Evolutionary conservation across 2,797 vertebrate species (phyloP).

Genomic region (Rhynchonycteris naso): DNA sequence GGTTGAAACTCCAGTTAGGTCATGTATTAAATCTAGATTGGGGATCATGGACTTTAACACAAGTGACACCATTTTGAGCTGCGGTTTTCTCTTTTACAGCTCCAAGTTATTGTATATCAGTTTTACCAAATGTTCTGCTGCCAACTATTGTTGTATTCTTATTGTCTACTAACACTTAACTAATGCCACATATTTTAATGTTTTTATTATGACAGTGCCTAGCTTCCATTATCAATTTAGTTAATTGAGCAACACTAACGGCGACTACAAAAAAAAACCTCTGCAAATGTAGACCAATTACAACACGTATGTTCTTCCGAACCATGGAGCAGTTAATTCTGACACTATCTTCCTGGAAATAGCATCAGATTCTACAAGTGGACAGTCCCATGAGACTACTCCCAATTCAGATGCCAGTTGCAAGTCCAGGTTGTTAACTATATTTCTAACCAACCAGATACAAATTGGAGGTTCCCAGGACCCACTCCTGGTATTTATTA

Average conservation of each 20-base stretch:
- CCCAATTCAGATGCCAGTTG: background rate
- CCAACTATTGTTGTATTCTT: background rate
- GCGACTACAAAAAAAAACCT: background rate
- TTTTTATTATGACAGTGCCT: background rate
- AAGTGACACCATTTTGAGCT: background rate
- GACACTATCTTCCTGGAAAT: background rate
- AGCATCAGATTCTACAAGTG: background rate
- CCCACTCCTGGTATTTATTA: too few relatives aligned
- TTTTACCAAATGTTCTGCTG: slow-evolving; percentile 21
- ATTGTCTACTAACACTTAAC: background rate
- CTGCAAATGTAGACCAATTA: background rate
- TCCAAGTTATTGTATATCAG: background rate
- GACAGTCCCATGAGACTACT: background rate
- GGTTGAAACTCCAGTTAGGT: background rate
- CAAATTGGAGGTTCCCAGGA: too few relatives aligned
- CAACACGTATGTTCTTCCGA: background rate
- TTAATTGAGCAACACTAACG: background rate
- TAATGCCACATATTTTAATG: background rate
- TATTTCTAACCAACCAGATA: background rate
- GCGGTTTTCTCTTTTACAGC: background rate
- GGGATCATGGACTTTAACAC: background rate
- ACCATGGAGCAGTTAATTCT: background rate
- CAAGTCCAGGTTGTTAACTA: background rate
- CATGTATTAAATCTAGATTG: background rate
- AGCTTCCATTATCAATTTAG: background rate